phyloP scores from a whole-genome alignment of 2,113 vertebrate genomes.

The Rhinogobius similis region DNA sequence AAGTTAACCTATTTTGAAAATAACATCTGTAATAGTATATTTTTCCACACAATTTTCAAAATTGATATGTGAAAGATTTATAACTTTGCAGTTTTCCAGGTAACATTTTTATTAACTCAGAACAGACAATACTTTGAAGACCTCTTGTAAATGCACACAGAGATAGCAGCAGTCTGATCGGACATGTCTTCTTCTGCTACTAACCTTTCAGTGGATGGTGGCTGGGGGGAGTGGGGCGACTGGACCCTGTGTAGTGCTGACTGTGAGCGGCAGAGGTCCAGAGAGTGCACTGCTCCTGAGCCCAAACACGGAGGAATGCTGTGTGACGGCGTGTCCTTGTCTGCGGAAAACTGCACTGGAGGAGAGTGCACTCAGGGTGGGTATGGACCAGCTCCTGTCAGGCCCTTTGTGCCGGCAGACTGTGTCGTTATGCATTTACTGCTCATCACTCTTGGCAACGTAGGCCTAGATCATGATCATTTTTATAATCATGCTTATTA shows the following conservation, averaged over 20 bases:
- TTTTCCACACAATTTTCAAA: not conserved
- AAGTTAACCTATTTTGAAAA: not conserved
- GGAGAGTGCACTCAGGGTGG: conserved; percentile 94
- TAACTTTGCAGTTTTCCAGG: no score
- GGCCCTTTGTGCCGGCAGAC: conserved; percentile 19
- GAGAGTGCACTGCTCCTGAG: conserved; percentile 84
- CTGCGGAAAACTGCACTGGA: conserved; percentile 92
- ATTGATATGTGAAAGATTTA: no score
- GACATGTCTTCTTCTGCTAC: not conserved
- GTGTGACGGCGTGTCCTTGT: conserved; percentile 86
- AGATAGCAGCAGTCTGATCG: not conserved
- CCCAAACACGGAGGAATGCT: conserved; percentile 86
- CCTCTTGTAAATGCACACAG: no score
- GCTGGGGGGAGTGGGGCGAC: conserved; percentile 89
- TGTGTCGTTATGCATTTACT: conserved; percentile 48
- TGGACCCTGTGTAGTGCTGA: conserved; percentile 87
- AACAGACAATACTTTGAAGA: not conserved
- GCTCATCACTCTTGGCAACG: conserved; percentile 36
- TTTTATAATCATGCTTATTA: conserved; percentile 51
- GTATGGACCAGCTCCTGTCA: conserved; percentile 38
- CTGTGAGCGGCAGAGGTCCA: conserved; percentile 83
- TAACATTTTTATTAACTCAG: not conserved
- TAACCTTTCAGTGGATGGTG: conserved; percentile 79
- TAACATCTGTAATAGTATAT: not conserved
- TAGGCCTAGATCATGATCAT: conserved; percentile 29